Evolutionary conservation across 2,888 invertebrate species (phyloP), one percentile per base, ranked within the genome.

Genomic region (Belgica antarctica): DNA sequence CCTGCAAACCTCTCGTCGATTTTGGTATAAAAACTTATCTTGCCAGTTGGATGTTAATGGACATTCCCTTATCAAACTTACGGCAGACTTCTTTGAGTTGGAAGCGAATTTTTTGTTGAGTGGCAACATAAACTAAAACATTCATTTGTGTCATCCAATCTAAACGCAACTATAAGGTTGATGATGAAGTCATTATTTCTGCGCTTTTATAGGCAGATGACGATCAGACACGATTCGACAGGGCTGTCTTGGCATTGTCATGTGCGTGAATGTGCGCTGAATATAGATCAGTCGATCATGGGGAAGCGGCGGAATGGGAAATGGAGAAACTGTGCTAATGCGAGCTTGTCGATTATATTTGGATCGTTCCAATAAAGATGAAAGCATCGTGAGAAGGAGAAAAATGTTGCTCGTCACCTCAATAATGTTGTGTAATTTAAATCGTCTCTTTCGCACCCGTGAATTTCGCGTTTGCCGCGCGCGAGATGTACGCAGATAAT

Each of bases 321-420:
- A 52, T 52, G 24, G 22, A 52, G 22, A 7, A 59, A 27, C 22
- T 59, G 59, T 59, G 59, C 27, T 59, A 59, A 59, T 59, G 59
- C n/a, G 12, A 10, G 59, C 25, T 3, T 59, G 25, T 59, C 27
- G 25, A 24, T 27, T 59, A 2, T 24, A n/a, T 41, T 41, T 15
- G 46, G 15, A 46, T 12, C 15, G 46, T 15, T 15, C 4, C 46
- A 46, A 46, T 46, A n/a, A 46, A 46, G 3, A 46, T 8, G 12
- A 34, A n/a, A n/a, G n/a, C n/a, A n/a, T n/a, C n/a, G 31, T 34
- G 12, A 12, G 7, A 34, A 34, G 34, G 34, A 34, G 12, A 34
- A 8, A 34, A 7, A 8, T 8, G 12, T 34, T 8, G 12, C 7
- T 34, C 41, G 41, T 24, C 52, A 52, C 52, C 24, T 52, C 52